These are phyloP conservation scores for Cataglyphis hispanica DNA, from an alignment of 1,140 invertebrate species.

Conservation along the genomic window DNA sequence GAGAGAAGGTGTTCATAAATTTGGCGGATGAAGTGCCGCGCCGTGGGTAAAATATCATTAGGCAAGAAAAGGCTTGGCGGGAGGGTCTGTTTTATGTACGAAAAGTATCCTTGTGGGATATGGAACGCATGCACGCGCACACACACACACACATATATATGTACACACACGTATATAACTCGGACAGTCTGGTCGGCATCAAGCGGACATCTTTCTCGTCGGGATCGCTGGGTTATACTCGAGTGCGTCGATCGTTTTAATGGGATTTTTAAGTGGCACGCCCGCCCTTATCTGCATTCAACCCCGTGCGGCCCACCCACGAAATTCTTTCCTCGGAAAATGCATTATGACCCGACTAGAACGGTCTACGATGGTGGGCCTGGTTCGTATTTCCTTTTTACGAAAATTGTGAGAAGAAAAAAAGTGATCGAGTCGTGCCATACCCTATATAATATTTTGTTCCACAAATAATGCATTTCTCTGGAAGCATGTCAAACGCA, in stretches of 20 bases:
- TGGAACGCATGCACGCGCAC: background rate
- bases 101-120: conserved; percentile 39
- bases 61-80: conserved; percentile 30
- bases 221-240: conserved; percentile 51
- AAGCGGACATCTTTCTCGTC: conserved; percentile 56
- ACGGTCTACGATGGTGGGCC: conserved; percentile 11
- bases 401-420: conserved; percentile 56
- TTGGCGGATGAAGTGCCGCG: conserved; percentile 48
- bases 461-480: background rate
- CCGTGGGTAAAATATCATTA: conserved; percentile 39
- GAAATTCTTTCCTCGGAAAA: conserved; percentile 70
- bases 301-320: conserved; percentile 70
- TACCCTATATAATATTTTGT: conserved; percentile 33
- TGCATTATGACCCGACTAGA: conserved; percentile 50
- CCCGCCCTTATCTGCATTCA: conserved; percentile 71
- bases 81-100: conserved; percentile 72
- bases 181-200: conserved; percentile 64
- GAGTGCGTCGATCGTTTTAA: conserved; percentile 72
- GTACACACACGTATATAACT: background rate
- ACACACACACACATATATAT: background rate
- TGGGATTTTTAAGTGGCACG: conserved; percentile 74
- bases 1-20: conserved; percentile 66
- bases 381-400: conserved; percentile 17
- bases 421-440: background rate
- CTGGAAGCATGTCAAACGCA: conserved; percentile 8